A percentile compares a stretch with the other conserved stretches of the same genome.
Evolutionary conservation across 2,113 vertebrate species (phyloP).

Genomic region (Podarcis muralis): DNA sequence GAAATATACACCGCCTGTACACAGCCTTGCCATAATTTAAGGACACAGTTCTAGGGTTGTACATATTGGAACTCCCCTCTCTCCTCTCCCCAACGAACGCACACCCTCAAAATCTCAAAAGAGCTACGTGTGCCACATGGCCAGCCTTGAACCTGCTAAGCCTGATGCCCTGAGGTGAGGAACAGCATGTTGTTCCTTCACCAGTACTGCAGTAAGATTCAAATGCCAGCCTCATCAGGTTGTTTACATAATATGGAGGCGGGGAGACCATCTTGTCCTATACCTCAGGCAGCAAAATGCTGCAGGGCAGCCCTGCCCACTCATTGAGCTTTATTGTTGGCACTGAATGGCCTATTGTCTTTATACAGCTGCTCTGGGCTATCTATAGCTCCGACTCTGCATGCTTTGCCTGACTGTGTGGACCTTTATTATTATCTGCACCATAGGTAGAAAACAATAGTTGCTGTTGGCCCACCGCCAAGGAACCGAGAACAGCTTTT

Average conservation of each 20-base stretch:
- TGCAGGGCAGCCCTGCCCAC: slow-evolving; percentile 20
- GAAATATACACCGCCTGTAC: not conserved
- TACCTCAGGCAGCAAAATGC: too few species aligned
- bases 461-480: slow-evolving; percentile 53
- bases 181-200: too few species aligned
- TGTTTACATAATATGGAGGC: too few species aligned
- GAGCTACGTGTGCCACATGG: too few species aligned
- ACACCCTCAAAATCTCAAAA: too few species aligned
- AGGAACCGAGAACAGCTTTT: slow-evolving; percentile 49
- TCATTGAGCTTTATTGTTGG: slow-evolving; percentile 60
- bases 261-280: too few species aligned
- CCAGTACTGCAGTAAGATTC: too few species aligned
- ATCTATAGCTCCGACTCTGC: slow-evolving; percentile 42
- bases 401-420: slow-evolving; percentile 56
- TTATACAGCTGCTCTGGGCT: slow-evolving; percentile 43
- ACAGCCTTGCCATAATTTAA: not conserved
- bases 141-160: too few species aligned
- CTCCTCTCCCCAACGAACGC: too few species aligned
- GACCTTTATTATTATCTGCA: slow-evolving; percentile 66
- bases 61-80: too few species aligned
- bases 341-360: slow-evolving; percentile 48
- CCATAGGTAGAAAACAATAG: slow-evolving; percentile 53
- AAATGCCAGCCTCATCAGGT: too few species aligned
- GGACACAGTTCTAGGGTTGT: not conserved
- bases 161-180: too few species aligned